phyloP scores from a whole-genome alignment of 2,113 vertebrate species.

The Synodontis membranacea region DNA sequence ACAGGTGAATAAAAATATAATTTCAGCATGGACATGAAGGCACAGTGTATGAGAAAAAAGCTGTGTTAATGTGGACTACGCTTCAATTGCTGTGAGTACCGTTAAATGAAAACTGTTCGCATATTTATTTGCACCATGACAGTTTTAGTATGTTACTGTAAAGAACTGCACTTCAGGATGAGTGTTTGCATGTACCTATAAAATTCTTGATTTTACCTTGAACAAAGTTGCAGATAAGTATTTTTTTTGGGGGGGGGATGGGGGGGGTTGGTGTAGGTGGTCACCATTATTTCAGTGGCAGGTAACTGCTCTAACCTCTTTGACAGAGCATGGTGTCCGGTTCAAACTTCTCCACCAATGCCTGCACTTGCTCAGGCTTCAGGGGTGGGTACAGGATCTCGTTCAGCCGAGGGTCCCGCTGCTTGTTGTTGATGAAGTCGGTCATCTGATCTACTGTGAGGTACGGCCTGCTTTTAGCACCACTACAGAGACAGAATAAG shows the following conservation, averaged over 20 bases:
- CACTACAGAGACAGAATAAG: conserved; percentile 68
- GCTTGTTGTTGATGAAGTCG: conserved; percentile 93
- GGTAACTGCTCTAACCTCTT: conserved; percentile 81
- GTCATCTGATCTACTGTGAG: conserved; percentile 95
- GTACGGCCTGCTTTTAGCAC: conserved; percentile 88
- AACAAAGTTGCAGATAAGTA: not conserved
- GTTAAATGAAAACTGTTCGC: not conserved
- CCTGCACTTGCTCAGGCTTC: conserved; percentile 94
- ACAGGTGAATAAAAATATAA: not conserved
- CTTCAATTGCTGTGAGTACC: no score
- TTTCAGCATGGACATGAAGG: no score
- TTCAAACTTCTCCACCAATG: conserved; percentile 95
- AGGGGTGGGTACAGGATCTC: conserved; percentile 97
- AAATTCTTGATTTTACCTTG: not conserved
- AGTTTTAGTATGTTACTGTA: not conserved
- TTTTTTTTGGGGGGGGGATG: no score
- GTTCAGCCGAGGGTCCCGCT: conserved; percentile 92
- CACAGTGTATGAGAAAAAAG: not conserved
- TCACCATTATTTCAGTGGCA: not conserved
- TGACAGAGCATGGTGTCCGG: conserved; percentile 80
- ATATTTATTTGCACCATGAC: not conserved
- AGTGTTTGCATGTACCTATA: not conserved
- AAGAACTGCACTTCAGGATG: not conserved
- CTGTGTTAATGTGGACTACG: not conserved
- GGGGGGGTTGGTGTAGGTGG: no score